phyloP scores from a whole-genome alignment of 2,888 invertebrate genomes.

The Conus canariensis region DNA sequence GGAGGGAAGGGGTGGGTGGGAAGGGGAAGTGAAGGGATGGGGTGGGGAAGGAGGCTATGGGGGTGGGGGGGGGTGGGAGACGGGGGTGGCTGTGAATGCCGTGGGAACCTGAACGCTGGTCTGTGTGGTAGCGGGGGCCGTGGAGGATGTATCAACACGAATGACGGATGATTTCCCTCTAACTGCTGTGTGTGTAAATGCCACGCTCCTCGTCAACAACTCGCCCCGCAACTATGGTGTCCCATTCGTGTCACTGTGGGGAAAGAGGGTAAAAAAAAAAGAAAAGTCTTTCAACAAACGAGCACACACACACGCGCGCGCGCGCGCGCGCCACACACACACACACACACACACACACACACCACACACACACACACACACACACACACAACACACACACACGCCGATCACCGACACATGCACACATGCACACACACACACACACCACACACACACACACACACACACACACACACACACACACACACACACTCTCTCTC shows the following conservation, averaged over 20 bases:
- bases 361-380: no score
- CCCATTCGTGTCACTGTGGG: not conserved
- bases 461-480: no score
- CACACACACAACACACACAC: no score
- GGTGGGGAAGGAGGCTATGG: not conserved
- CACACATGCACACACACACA: no score
- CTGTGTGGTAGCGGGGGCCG: not conserved
- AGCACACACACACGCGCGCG: not conserved
- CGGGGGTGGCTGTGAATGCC: not conserved
- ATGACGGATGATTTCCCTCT: not conserved
- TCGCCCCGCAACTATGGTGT: not conserved
- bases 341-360: no score
- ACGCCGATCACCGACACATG: no score
- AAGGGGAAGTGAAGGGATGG: not conserved
- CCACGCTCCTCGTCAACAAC: slow-evolving; percentile 6
- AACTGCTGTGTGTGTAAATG: slow-evolving; percentile 16
- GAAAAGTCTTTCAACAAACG: not conserved
- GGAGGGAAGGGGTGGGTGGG: no score
- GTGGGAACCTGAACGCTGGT: not conserved
- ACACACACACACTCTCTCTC: no score
- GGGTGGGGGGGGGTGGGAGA: not conserved
- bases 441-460: no score
- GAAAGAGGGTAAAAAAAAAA: not conserved
- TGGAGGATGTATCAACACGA: not conserved
- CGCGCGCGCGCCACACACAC: no score